Base-by-base conservation (phyloP, 2,888 invertebrate species). In the Apotomis capreana region DNA sequence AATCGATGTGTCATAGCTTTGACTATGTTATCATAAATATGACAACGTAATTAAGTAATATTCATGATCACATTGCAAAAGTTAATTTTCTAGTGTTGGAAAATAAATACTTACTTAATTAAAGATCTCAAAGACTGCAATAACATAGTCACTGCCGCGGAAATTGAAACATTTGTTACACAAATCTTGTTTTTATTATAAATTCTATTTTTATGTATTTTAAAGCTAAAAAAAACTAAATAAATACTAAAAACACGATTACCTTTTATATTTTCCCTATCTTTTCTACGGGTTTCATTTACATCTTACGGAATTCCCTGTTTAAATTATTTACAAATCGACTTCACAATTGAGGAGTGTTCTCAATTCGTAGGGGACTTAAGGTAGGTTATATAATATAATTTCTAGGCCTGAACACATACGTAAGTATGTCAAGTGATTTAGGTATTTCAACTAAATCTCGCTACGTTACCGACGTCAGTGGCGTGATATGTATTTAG, bases 101-200 rank as follows among this genome's bases (percentile, higher is more conserved):
- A 65, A 70, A 69, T 69, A 61, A 62, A 70, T 76, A 71, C 79
- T 80, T 70, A 75, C 69, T 82, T 84, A 79, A 80, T 78, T 79
- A 78, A 87, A 88, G 86, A 87, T 87, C 87, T 87, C 87, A 87
- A 88, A 89, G 89, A 90, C 90, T 90, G 90, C 86, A 83, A 85
- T 85, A 88, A 90, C 92, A 92, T 92, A 92, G 93, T 92, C 90
- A 91, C 88, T 89, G 90, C 89, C 89, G 85, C 80, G 80, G 80
- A 87, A 84, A 85, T 74, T 84, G 76, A 85, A 71, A 88, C 78
- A 77, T 85, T 87, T 90, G 87, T 89, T 89, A 89, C 81, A 80
- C 83, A 81, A 84, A 77, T 85, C 84, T 87, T 87, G 88, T 90
- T 91, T 88, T 89, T 90, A 88, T 85, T 89, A 88, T 83, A 84